These are phyloP conservation scores for Trichomycterus rosablanca DNA, from an alignment of 2,113 vertebrate species.

Conservation along the genomic window DNA sequence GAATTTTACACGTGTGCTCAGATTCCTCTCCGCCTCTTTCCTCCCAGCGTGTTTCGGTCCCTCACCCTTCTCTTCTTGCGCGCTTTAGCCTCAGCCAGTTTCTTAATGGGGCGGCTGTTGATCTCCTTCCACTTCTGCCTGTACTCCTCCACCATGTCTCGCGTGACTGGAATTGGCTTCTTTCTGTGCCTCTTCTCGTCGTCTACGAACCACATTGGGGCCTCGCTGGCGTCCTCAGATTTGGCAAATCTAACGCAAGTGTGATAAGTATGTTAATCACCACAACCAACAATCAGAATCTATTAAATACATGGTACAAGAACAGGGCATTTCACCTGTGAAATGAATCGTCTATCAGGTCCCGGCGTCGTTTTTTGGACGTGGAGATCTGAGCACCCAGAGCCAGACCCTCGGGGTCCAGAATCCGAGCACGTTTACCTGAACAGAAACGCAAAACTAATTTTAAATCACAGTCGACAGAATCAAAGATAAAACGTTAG, in stretches of 20 bases:
- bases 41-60: too few relatives aligned
- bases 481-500: too few relatives aligned
- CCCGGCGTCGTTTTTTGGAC: conserved; percentile 80
- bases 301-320: too few relatives aligned
- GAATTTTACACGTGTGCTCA: background rate
- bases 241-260: conserved; percentile 81
- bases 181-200: conserved; percentile 83
- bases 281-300: too few relatives aligned
- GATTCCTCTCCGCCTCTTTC: background rate
- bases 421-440: conserved; percentile 78
- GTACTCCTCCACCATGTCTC: conserved; percentile 83
- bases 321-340: conserved; percentile 69
- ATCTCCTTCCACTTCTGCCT: conserved; percentile 88
- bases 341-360: conserved; percentile 85
- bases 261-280: too few relatives aligned
- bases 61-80: conserved; percentile 92
- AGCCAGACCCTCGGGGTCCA: conserved; percentile 86
- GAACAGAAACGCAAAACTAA: conserved; percentile 1
- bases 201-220: conserved; percentile 86
- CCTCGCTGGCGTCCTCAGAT: conserved; percentile 78
- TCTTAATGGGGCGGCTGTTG: conserved; percentile 90
- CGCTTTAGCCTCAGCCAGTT: conserved; percentile 92
- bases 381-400: conserved; percentile 80
- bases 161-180: conserved; percentile 75
- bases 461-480: background rate